Percentiles rank a stretch among this genome's conserved stretches.
phyloP scores from a whole-genome alignment of 2,888 invertebrate genomes.

The Steinernema carpocapsae region DNA sequence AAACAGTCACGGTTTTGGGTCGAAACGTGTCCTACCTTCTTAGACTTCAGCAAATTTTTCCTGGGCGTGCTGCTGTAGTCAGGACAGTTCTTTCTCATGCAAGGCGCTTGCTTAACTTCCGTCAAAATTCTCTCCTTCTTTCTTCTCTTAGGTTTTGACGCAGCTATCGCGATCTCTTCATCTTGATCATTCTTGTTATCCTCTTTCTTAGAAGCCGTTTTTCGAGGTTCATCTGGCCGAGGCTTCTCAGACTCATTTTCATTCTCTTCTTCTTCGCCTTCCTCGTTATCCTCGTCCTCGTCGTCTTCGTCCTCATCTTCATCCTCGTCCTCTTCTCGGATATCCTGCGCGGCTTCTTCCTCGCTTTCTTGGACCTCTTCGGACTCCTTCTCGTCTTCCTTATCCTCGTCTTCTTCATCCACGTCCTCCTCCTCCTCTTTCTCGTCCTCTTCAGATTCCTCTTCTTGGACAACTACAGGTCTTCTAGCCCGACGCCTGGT shows the following conservation, averaged over 20 bases:
- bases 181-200: constrained; percentile 37
- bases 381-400: constrained; percentile 43
- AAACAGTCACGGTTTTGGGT: no score
- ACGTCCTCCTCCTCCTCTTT: constrained; percentile 50
- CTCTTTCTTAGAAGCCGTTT: constrained; percentile 33
- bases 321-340: constrained; percentile 3
- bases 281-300: constrained; percentile 36
- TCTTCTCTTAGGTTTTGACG: constrained; percentile 2
- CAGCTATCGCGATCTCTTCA: constrained; percentile 34
- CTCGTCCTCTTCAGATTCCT: constrained; percentile 45
- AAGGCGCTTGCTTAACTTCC: constrained; percentile 19
- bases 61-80: constrained; percentile 5
- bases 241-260: constrained; percentile 42
- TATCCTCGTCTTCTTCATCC: constrained; percentile 44
- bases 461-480: constrained; percentile 36
- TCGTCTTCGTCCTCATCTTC: constrained; percentile 42
- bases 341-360: neutral
- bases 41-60: constrained; percentile 38
- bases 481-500: constrained; percentile 22
- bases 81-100: constrained; percentile 35
- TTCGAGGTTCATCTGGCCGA: constrained; percentile 35
- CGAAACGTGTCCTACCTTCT: constrained; percentile 31
- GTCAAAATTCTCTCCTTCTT: constrained; percentile 5
- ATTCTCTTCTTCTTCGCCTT: constrained; percentile 47
- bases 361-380: constrained; percentile 23